These are phyloP conservation scores for Propithecus perrieri DNA, from an alignment of 2,797 vertebrate species.

Conservation along the genomic window DNA sequence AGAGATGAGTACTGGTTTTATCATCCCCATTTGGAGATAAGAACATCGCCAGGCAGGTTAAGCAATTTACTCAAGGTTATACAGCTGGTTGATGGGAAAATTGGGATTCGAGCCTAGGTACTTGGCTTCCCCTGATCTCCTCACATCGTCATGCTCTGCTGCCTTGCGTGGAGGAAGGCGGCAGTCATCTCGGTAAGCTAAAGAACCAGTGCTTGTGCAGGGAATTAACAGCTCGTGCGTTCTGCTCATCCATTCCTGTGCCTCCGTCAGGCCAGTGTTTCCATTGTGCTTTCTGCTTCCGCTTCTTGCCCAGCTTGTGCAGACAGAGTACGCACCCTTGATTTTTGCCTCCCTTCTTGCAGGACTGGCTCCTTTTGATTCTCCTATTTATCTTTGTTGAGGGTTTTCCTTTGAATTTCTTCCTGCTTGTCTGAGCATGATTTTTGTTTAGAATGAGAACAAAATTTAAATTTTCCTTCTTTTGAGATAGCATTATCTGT, in stretches of 20 bases:
- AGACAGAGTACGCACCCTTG: neutral
- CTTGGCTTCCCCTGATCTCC: neutral
- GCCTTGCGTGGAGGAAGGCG: neutral
- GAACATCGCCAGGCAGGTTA: neutral
- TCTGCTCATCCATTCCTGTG: neutral
- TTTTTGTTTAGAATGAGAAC: conserved; percentile 42
- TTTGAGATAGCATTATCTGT: conserved; percentile 42
- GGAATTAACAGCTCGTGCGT: neutral
- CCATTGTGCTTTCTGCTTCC: neutral
- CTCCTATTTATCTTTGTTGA: conserved; percentile 11
- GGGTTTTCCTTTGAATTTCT: conserved; percentile 61
- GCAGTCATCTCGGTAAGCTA: neutral
- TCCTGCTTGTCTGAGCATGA: neutral
- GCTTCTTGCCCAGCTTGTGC: conserved; percentile 39
- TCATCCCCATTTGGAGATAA: neutral
- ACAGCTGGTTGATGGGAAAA: neutral
- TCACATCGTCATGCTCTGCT: neutral
- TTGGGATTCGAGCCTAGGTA: neutral
- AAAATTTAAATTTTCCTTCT: neutral
- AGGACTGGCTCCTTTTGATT: conserved; percentile 26
- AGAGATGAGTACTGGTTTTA: neutral
- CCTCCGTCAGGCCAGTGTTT: neutral
- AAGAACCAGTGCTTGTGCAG: neutral
- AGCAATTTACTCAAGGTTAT: neutral
- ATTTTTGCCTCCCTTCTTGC: neutral